Percentiles rank a stretch among this genome's conserved stretches.
Evolutionary conservation across 2,797 vertebrate species (phyloP).

Genomic region (Bovichtus variegatus): DNA sequence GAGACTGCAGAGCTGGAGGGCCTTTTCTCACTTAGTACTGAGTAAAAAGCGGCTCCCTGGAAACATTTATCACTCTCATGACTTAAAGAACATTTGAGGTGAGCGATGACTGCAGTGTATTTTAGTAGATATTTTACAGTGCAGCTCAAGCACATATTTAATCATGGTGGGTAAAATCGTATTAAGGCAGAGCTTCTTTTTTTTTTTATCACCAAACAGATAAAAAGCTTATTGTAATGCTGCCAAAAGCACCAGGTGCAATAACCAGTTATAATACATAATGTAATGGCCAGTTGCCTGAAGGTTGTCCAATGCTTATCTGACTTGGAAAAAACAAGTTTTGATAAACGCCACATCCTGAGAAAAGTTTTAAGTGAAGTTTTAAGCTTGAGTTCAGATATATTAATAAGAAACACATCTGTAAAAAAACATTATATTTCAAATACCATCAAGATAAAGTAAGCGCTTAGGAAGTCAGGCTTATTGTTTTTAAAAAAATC

Average conservation of each 20-base stretch:
- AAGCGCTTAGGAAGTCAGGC: background rate
- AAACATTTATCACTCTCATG: constrained; percentile 44
- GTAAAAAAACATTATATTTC: background rate
- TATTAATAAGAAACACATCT: constrained; percentile 6
- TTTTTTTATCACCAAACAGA: constrained; percentile 43
- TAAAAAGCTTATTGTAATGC: constrained; percentile 34
- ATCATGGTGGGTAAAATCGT: constrained; percentile 46
- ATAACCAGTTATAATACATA: background rate
- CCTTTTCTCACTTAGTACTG: constrained; percentile 20
- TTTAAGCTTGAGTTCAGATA: constrained; percentile 17
- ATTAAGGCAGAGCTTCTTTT: constrained; percentile 34
- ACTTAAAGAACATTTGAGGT: constrained; percentile 50
- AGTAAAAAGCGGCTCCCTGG: constrained; percentile 18
- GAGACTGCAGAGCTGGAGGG: constrained; percentile 28
- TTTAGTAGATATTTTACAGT: constrained; percentile 61
- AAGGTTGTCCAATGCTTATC: constrained; percentile 11
- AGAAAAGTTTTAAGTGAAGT: constrained; percentile 26
- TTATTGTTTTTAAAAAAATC: constrained; percentile 9
- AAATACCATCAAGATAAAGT: background rate
- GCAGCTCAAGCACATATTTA: constrained; percentile 37
- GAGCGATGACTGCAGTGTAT: constrained; percentile 42
- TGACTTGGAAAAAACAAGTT: constrained; percentile 13
- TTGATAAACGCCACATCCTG: constrained; percentile 25
- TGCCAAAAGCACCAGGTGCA: constrained; percentile 45
- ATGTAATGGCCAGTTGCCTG: background rate